Base-by-base conservation (phyloP, 2,888 invertebrate genomes). In the Callosobruchus maculatus region DNA sequence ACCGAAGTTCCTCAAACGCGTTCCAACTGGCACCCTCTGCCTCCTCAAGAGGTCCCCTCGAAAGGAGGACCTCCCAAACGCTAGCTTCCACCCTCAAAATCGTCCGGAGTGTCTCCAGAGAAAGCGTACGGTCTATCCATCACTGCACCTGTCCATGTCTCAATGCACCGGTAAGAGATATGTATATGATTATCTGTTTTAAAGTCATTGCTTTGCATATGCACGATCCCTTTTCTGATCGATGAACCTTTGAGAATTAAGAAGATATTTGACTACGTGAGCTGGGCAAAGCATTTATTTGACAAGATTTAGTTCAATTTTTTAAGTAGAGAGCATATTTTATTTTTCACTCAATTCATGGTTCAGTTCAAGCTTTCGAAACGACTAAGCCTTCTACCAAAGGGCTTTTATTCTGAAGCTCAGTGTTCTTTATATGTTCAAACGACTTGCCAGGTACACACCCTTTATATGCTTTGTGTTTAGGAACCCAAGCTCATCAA, bases 41-140 rank as follows among this genome's bases (percentile, higher is more conserved):
- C 76, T 81, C 82, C 20, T 89, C 88, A 78, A 86, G 89, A 75
- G 92, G 92, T n/a, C 82, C 85, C 74, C 79, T 87, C 75, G 95
- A 94, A 83, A 90, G 95, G 77, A 90, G 95, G 79, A 94, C 94
- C 78, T 95, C 95, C n/a, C 92, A 93, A 74, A 93, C 94, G 77
- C 94, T 94, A 70, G 91, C 92, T 74, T 93, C 94, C 71, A 91
- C 93, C 75, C 86, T 93, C 81, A 92, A 93, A 86, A 91, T 96
- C 87, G 94, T 94, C 84, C 92, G 96, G 82, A 96, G 96, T 82
- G 92, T 94, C 78, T 96, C 96, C 73, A 91, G 93, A 80, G 95
- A 95, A 85, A 94, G 94, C 85, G 92, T 95, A 78, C 91, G 93
- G 81, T 93, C 93, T 77, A 91, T 91, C 85, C 89, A 91, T 87